phyloP scores from a whole-genome alignment of 2,113 vertebrate genomes.

The Notarius quadriscutis region DNA sequence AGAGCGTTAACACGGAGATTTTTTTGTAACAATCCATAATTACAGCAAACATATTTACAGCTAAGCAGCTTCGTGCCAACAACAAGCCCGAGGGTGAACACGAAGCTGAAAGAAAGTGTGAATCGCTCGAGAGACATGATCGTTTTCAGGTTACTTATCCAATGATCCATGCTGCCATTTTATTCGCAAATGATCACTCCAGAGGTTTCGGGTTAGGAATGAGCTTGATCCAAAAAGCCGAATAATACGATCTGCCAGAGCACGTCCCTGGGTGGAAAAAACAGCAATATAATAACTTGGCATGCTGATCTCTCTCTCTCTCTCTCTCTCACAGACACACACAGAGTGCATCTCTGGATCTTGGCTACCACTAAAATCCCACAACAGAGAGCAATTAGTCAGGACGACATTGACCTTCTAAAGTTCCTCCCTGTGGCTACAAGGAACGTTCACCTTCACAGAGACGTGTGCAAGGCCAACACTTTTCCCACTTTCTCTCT shows the following conservation, averaged over 20 bases:
- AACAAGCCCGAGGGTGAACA: constrained; percentile 22
- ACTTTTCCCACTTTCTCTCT: constrained; percentile 11
- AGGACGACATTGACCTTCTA: constrained; percentile 50
- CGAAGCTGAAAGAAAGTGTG: constrained; percentile 3
- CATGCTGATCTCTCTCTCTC: constrained; percentile 21
- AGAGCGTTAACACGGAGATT: not conserved
- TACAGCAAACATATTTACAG: constrained; percentile 30
- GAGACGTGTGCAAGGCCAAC: constrained; percentile 6
- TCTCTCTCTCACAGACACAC: not conserved
- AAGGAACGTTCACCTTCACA: constrained; percentile 47
- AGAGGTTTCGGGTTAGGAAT: not conserved
- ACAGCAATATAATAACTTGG: constrained; percentile 36
- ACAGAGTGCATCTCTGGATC: constrained; percentile 18
- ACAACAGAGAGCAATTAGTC: constrained; percentile 49
- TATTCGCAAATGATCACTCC: constrained; percentile 44
- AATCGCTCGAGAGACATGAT: constrained; percentile 4
- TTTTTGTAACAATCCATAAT: constrained; percentile 9
- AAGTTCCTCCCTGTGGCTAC: constrained; percentile 47
- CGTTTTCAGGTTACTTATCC: constrained; percentile 47
- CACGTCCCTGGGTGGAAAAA: not conserved
- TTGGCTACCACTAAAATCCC: constrained; percentile 46
- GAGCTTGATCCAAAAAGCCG: constrained; percentile 7
- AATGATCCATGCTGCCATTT: constrained; percentile 45
- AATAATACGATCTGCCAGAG: constrained; percentile 38
- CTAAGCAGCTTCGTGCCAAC: constrained; percentile 9